Base-by-base conservation (phyloP, 2,888 invertebrate species). In the Salpingus planirostris region DNA sequence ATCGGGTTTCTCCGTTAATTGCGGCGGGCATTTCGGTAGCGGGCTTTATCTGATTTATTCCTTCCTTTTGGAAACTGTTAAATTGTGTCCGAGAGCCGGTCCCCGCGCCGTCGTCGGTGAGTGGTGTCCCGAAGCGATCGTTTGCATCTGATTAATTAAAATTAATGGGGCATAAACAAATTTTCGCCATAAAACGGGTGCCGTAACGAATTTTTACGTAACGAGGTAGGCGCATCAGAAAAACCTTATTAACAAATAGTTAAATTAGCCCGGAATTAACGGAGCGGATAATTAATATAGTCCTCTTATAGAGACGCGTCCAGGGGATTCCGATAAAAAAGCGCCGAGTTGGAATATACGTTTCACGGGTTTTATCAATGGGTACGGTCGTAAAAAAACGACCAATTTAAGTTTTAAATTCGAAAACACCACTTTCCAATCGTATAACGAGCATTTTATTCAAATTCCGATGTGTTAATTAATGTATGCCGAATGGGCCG, bases 401-500 rank as follows among this genome's bases (percentile, higher is more conserved):
- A 42, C 40, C 48, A 43, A 48, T 46, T 44, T 37, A 42, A 46
- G 44, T 36, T 39, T 32, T 38, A 48, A 50, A 46, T 45, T 44
- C 33, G 45, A 47, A 44, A 46, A 51, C 52, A 52, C 41, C 55
- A 56, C 59, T 60, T 60, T 59, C 59, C 60, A 60, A 60, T 61
- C 57, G 50, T 43, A 49, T 60, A 63, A 63, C 58, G 61, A 52
- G 54, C 55, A 60, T 63, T 64, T 64, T 64, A 64, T 64, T 63
- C 60, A 64, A 62, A 64, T 62, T 42, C 45, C 52, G 55, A 64
- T 62, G 63, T 63, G 62, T 64, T 64, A 63, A 64, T 64, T 64
- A 61, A 62, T 60, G 62, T 55, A 59, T 57, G 51, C 54, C 46
- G 50, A 55, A 50, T 52, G 54, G 55, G 49, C 53, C 43, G 47